phyloP scores from a whole-genome alignment of 2,113 vertebrate genomes.

The Numida meleagris region DNA sequence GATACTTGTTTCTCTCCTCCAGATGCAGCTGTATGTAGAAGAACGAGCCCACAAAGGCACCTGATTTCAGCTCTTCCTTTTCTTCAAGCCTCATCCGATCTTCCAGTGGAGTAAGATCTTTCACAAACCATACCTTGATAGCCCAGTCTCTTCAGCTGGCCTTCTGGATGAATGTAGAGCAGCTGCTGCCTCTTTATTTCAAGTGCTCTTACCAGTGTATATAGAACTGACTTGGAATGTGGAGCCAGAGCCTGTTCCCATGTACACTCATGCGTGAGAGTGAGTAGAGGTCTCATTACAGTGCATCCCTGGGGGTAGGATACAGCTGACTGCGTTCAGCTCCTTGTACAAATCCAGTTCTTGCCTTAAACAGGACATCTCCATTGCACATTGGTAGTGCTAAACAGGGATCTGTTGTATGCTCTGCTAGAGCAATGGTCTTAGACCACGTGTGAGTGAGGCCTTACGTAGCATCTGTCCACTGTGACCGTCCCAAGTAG shows the following conservation, averaged over 20 bases:
- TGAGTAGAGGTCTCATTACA: background rate
- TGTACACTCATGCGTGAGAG: background rate
- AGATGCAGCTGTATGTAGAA: slow-evolving; percentile 99
- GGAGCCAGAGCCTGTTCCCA: slow-evolving; percentile 29
- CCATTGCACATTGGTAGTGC: background rate
- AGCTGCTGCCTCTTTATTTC: slow-evolving; percentile 57
- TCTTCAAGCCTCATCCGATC: slow-evolving; percentile 20
- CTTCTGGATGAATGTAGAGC: slow-evolving; percentile 37
- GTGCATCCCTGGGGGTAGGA: background rate
- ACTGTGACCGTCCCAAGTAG: slow-evolving; percentile 15
- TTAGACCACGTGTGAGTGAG: background rate
- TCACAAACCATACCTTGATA: background rate
- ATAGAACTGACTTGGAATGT: slow-evolving; percentile 51
- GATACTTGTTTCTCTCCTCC: background rate
- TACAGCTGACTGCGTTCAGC: background rate
- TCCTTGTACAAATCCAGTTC: background rate
- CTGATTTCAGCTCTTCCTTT: slow-evolving; percentile 55
- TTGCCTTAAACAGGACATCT: background rate
- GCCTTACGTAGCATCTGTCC: slow-evolving; percentile 36
- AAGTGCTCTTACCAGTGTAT: slow-evolving; percentile 77
- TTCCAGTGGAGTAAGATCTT: slow-evolving; percentile 1
- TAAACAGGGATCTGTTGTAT: background rate
- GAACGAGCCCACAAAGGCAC: slow-evolving; percentile 91
- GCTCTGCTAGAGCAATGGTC: background rate
- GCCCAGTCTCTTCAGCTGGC: background rate